Conservation (phyloP, 2,113 vertebrate genomes). For the Neogale vison region DNA sequence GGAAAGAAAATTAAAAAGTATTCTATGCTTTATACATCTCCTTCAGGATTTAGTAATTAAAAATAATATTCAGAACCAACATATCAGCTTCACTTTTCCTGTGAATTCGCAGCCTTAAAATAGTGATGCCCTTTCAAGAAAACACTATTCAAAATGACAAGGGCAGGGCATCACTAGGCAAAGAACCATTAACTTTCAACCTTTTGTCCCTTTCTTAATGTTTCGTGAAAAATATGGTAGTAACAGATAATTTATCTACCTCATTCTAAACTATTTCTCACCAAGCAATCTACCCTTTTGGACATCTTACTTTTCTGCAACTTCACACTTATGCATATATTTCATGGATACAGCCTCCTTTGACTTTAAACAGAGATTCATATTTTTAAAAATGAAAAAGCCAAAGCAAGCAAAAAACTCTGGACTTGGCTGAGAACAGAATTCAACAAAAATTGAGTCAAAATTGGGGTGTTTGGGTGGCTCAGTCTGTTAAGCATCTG, state of each 20-base stretch:
- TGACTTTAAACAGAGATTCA: not conserved
- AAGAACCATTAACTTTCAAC: not conserved
- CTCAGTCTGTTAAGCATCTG: not conserved
- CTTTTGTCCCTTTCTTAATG: accelerated
- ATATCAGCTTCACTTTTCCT: not conserved
- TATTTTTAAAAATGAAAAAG: not conserved
- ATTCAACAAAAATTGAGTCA: not conserved
- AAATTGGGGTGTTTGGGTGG: not conserved
- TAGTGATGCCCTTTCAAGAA: not conserved
- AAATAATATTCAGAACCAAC: constrained; percentile 15
- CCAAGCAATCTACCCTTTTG: not conserved
- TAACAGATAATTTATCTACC: not conserved
- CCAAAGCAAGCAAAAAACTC: not conserved
- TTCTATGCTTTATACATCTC: not conserved
- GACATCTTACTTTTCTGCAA: accelerated
- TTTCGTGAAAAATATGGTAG: not conserved
- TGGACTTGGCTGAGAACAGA: not conserved
- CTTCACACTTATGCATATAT: too few species aligned
- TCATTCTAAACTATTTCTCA: not conserved
- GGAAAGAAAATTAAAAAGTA: not conserved
- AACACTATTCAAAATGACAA: not conserved
- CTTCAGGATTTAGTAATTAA: constrained; percentile 14
- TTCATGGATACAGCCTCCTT: not conserved
- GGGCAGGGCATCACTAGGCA: not conserved
- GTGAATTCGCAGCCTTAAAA: not conserved